Conservation (phyloP, 2,888 invertebrate species). For the Furcula furcula region DNA sequence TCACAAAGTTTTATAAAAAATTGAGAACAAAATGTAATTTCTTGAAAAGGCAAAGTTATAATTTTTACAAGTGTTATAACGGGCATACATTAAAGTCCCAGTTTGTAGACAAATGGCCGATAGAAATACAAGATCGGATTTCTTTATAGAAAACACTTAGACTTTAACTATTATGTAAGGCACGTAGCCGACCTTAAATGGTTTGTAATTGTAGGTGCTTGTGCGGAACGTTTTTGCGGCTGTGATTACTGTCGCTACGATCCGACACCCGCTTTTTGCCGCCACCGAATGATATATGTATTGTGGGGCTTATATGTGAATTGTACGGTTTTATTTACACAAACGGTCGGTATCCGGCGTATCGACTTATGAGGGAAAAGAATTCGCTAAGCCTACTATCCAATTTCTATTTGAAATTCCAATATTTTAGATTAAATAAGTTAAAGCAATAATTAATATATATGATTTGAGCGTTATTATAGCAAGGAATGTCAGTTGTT, state of each 20-base stretch:
- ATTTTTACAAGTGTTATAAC: constrained; percentile 23
- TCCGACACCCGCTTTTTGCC: constrained; percentile 69
- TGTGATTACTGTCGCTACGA: constrained; percentile 65
- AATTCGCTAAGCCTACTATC: background rate
- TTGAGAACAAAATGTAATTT: too few species aligned
- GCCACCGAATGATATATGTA: constrained; percentile 71
- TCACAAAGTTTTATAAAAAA: too few species aligned
- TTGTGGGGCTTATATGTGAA: constrained; percentile 37
- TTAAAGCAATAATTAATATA: background rate
- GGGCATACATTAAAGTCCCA: constrained; percentile 22
- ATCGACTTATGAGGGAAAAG: background rate
- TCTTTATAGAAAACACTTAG: constrained; percentile 53
- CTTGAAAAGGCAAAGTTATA: too few species aligned
- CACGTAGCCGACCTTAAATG: constrained; percentile 71
- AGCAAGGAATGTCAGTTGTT: too few species aligned
- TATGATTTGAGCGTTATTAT: too few species aligned
- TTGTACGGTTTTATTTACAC: constrained; percentile 9
- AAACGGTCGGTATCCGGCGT: background rate
- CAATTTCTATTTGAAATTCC: background rate
- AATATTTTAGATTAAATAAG: background rate
- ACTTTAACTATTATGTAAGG: constrained; percentile 65
- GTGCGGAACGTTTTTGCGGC: constrained; percentile 59
- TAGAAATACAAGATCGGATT: constrained; percentile 36
- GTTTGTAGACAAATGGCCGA: constrained; percentile 27
- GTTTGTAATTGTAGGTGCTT: constrained; percentile 73